Conservation (phyloP, 2,888 invertebrate species). For the Plebejus anna region DNA sequence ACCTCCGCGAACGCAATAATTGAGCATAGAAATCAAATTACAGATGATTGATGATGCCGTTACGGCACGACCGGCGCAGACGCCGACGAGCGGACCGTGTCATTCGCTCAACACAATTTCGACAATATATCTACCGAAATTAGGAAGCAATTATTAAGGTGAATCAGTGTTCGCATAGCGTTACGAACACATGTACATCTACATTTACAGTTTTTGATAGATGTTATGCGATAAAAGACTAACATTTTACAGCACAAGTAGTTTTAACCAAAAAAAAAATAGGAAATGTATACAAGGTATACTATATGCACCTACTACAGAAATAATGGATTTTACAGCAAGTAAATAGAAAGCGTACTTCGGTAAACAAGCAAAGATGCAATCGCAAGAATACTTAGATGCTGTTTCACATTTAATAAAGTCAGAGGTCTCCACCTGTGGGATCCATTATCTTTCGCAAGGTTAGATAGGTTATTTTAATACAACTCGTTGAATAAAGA, state of each 20-base stretch:
- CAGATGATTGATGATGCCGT: slow-evolving; percentile 79
- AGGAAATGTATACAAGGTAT: too few relatives aligned
- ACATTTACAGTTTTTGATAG: too few relatives aligned
- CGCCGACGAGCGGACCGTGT: slow-evolving; percentile 66
- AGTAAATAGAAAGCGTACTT: slow-evolving; percentile 12
- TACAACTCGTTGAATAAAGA: slow-evolving; percentile 5
- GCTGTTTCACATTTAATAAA: slow-evolving; percentile 2
- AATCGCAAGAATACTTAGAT: neutral
- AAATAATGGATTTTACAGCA: neutral
- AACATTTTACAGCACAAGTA: too few relatives aligned
- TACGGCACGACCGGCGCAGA: slow-evolving; percentile 74
- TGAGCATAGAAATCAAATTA: slow-evolving; percentile 80
- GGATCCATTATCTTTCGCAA: neutral
- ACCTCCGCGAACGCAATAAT: slow-evolving; percentile 78
- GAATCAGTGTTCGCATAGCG: neutral
- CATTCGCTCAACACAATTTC: slow-evolving; percentile 72
- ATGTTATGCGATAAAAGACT: too few relatives aligned
- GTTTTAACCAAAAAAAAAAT: too few relatives aligned
- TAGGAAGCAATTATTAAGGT: slow-evolving; percentile 13
- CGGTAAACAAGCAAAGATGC: slow-evolving; percentile 13
- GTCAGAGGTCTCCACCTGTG: slow-evolving; percentile 13
- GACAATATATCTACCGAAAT: slow-evolving; percentile 50
- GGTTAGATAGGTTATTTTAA: slow-evolving; percentile 13
- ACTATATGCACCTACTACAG: neutral
- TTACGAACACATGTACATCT: too few relatives aligned